Base-by-base conservation (phyloP, 2,888 invertebrate genomes). In the Amiota communis region DNA sequence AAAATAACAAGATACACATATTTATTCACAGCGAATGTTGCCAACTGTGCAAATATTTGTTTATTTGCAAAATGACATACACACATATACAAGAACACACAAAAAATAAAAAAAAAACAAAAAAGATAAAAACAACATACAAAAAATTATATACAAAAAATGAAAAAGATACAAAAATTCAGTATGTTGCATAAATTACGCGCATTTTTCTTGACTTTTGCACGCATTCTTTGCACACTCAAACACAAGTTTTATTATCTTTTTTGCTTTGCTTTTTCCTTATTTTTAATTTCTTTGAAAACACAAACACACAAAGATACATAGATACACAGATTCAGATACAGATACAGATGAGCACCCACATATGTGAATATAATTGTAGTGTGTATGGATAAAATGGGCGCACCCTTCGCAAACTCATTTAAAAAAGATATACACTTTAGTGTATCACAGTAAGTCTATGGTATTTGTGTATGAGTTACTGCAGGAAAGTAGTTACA, bases 31-130 rank as follows among this genome's bases (percentile, higher is more conserved):
- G 51, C 67, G 17, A 68, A 53, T 68, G 23, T 68, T 51, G 51
- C 67, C 67, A 68, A 68, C 67, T 68, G 67, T 51, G 20, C 67
- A 68, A 68, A 68, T 53, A 68, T 51, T 51, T 68, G 23, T 17
- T 20, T 51, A 51, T 53, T 53, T 12, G 12, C n/a, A 13, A 53
- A 53, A 15, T 53, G 53, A 53, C 56, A 23, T n/a, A n/a, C 56
- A 56, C 53, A 56, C 20, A 13, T 53, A 23, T 8, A 12, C 53
- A 20, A 23, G 53, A 8, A 36, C 12, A 56, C 36, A 36, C 20
- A 57, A 11, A 57, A 57, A 10, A 8, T 6, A 63, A 23, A 63
- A 36, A 46, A 63, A 2, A 17, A 63, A 63, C 11, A 36, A n/a
- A 49, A 2, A 15, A 17, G 59, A 59, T 15, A 59, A 59, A 17